Conservation (phyloP, 2,797 vertebrate genomes). For the Nyctalus aviator region DNA sequence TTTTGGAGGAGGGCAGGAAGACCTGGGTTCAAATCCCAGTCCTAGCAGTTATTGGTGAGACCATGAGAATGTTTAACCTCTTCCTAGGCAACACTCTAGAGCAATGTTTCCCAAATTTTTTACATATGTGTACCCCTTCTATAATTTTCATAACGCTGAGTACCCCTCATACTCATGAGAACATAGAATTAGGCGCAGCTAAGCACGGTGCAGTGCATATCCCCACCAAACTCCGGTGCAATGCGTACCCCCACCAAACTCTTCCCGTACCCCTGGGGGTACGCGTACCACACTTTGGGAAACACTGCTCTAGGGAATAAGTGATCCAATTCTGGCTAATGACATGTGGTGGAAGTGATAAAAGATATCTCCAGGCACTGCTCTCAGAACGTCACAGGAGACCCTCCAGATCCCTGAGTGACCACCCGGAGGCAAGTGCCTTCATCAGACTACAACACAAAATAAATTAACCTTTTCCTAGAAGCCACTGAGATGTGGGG, state of each 20-base stretch:
- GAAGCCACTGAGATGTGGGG: background rate
- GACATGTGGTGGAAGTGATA: background rate
- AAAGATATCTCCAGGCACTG: background rate
- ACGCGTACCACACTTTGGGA: too few species aligned
- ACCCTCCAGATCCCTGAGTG: background rate
- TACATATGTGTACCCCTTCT: too few species aligned
- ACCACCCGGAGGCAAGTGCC: background rate
- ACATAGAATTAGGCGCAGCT: too few species aligned
- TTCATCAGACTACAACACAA: background rate
- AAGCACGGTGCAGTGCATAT: too few species aligned
- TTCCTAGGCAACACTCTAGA: background rate
- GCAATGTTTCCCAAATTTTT: too few species aligned
- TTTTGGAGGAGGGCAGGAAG: background rate
- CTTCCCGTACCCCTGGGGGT: too few species aligned
- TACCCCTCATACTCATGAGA: too few species aligned
- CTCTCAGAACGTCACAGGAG: background rate
- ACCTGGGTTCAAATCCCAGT: background rate
- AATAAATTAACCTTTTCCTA: background rate
- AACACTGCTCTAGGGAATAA: background rate
- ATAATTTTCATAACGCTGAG: too few species aligned
- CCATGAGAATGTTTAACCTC: background rate
- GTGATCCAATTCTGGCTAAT: background rate
- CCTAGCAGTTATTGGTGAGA: background rate
- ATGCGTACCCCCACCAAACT: too few species aligned
- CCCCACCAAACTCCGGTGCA: too few species aligned